phyloP scores from a whole-genome alignment of 2,797 vertebrate genomes.

The Aviceda leuphotes region DNA sequence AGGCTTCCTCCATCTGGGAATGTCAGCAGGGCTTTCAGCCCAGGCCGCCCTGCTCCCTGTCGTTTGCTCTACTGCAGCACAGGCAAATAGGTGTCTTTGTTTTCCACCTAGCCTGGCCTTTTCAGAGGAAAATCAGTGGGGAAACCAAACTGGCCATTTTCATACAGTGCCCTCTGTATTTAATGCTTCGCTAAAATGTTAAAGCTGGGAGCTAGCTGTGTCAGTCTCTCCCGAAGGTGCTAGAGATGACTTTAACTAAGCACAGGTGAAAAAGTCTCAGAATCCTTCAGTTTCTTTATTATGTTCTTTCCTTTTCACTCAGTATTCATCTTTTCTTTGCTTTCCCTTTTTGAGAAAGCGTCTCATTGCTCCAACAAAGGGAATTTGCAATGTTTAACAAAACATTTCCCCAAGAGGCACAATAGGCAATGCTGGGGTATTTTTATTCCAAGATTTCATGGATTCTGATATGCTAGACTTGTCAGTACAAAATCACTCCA shows the following conservation, averaged over 20 bases:
- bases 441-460: conserved; percentile 45
- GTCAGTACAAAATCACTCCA: conserved; percentile 34
- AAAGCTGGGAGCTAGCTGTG: not conserved
- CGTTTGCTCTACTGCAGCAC: not conserved
- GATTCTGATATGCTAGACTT: conserved; percentile 15
- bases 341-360: not conserved
- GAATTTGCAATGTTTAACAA: not conserved
- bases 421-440: not conserved
- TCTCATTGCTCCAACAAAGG: not conserved
- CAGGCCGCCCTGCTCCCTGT: not conserved
- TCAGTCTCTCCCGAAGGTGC: not conserved
- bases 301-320: not conserved
- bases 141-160: not conserved
- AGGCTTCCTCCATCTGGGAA: not conserved
- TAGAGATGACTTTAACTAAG: not conserved
- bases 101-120: not conserved
- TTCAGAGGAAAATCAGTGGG: not conserved
- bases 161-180: not conserved
- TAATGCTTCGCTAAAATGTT: not conserved
- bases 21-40: not conserved
- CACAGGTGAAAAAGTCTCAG: not conserved
- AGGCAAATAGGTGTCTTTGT: not conserved
- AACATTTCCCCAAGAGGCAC: conserved; percentile 1
- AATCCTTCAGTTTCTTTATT: not conserved
- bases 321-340: not conserved